Base-by-base conservation (phyloP, 2,888 invertebrate genomes). In the Aleiodes testaceus region DNA sequence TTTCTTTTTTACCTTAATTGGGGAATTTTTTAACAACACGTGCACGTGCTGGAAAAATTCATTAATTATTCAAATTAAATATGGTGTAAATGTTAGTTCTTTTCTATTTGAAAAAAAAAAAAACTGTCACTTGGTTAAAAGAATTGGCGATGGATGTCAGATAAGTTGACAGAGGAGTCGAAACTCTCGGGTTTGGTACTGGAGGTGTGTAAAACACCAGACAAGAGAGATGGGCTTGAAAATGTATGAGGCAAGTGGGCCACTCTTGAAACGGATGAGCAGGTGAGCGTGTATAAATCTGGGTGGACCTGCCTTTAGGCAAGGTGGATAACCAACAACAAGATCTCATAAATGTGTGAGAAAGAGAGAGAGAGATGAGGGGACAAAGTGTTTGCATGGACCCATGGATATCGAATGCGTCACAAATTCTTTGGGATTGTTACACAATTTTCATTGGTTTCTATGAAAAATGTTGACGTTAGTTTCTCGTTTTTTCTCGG, bases 221-320 rank as follows among this genome's bases (percentile, higher is more conserved):
- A 79, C 80, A 82, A 79, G 78, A 78, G 77, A 73, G 73, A 70
- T 69, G 72, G 75, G 30, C 59, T 59, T n/a, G 36, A 59, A 77
- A 52, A 69, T 53, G 72, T 47, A 68, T 59, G 74, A 74, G 75
- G 79, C 83, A 84, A 85, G 81, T 84, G 82, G 84, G 81, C 79
- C 82, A 84, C 82, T 78, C 79, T 82, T 82, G 82, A 84, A 81
- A 81, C 82, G 83, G 82, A 84, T 80, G 83, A 84, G 80, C 85
- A 84, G 85, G 85, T 85, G 85, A 84, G 76, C 80, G 78, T 74
- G 80, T 78, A 82, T 84, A 85, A 84, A 85, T 85, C 83, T 82
- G 83, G 82, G 81, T 61, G 74, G 74, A 71, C 78, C 70, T 69
- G 67, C 59, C 70, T 66, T 69, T 68, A 55, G 59, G 70, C 52